These are phyloP conservation scores for Lithophane semibrunnea DNA, from an alignment of 2,888 invertebrate species.

Conservation along the genomic window DNA sequence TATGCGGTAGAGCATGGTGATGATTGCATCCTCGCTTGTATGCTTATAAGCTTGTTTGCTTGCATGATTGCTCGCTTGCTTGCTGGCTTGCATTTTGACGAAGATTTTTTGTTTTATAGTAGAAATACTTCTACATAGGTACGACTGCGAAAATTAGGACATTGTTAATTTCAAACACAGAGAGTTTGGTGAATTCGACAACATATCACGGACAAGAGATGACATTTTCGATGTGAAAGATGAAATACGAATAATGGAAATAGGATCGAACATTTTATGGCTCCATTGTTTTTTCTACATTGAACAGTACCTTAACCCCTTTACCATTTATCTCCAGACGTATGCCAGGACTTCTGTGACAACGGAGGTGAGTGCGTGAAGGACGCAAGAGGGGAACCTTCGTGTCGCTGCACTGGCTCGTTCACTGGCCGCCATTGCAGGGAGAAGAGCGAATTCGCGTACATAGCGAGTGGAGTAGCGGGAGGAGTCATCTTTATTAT, in stretches of 20 bases:
- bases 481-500: slow-evolving; percentile 98
- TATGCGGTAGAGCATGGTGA: background rate
- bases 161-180: background rate
- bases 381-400: slow-evolving; percentile 95
- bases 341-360: slow-evolving; percentile 96
- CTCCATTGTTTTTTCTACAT: background rate
- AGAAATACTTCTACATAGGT: slow-evolving; percentile 1
- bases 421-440: slow-evolving; percentile 97
- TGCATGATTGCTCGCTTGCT: slow-evolving; percentile 10
- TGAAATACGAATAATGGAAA: background rate
- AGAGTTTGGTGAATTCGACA: background rate
- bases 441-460: slow-evolving; percentile 98
- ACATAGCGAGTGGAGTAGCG: slow-evolving; percentile 98
- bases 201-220: background rate
- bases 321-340: slow-evolving; percentile 88
- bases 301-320: background rate
- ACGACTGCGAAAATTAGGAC: background rate
- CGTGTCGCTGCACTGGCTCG: slow-evolving; percentile 97
- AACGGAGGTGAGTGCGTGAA: slow-evolving; percentile 97
- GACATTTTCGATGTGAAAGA: no score
- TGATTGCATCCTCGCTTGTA: background rate
- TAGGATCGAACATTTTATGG: background rate
- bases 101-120: slow-evolving; percentile 1
- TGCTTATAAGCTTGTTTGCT: background rate
- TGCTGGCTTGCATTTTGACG: background rate